phyloP scores from a whole-genome alignment of 2,113 vertebrate genomes.

The Archocentrus centrarchus region DNA sequence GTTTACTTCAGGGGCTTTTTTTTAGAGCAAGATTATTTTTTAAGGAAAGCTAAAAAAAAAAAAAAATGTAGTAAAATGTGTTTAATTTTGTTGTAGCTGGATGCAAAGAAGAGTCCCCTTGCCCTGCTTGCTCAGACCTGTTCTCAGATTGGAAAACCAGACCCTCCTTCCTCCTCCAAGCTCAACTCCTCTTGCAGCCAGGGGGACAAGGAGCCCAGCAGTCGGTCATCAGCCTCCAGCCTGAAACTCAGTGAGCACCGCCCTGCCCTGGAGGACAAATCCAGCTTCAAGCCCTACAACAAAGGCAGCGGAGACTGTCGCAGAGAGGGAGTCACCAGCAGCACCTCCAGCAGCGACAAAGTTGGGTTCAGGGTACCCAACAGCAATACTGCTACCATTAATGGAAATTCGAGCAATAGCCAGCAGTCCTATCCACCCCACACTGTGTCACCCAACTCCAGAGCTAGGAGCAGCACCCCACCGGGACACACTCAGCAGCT shows the following conservation, averaged over 20 bases:
- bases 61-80: slow-evolving; percentile 4
- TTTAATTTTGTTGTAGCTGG: slow-evolving; percentile 83
- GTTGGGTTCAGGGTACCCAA: slow-evolving; percentile 89
- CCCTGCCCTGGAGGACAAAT: slow-evolving; percentile 88
- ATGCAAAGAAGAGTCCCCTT: slow-evolving; percentile 95
- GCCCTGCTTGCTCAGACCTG: slow-evolving; percentile 95
- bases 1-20: not conserved
- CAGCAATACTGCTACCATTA: slow-evolving; percentile 67
- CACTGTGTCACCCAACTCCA: slow-evolving; percentile 77
- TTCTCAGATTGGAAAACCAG: slow-evolving; percentile 95
- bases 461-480: slow-evolving; percentile 84
- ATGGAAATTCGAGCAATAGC: slow-evolving; percentile 57
- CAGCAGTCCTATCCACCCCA: slow-evolving; percentile 86
- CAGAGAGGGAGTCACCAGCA: slow-evolving; percentile 82
- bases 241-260: slow-evolving; percentile 81
- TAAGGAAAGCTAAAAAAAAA: not conserved
- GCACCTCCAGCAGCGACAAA: slow-evolving; percentile 80
- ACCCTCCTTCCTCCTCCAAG: slow-evolving; percentile 92
- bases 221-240: slow-evolving; percentile 71
- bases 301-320: slow-evolving; percentile 85
- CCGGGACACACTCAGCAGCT: slow-evolving; percentile 80
- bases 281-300: slow-evolving; percentile 95
- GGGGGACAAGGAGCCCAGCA: slow-evolving; percentile 86
- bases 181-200: slow-evolving; percentile 83
- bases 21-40: not conserved